Base-by-base conservation (phyloP, 2,113 vertebrate genomes). In the Corythornis cristatus region DNA sequence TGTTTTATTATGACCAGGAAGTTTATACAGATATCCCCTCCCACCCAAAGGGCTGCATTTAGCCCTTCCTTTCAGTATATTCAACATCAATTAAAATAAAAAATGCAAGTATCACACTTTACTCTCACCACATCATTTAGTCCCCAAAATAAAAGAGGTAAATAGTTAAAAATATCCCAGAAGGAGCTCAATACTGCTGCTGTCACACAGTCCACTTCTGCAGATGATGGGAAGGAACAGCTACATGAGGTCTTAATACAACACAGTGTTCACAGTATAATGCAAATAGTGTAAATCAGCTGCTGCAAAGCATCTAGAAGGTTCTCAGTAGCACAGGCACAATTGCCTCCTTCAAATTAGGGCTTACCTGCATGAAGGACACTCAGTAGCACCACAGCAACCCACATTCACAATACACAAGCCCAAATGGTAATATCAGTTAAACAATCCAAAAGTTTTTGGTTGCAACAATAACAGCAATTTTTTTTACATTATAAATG, bases 201-300 rank as follows among this genome's bases (percentile, higher is more conserved):
- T 71, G 56, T 20, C 51, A 48, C 17, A 35, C 20, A 43, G 20
- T 3, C 8, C 6, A 9, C 42, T 65, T 16, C 53, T 26, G 4
- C 8, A 84, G 45, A 6, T 9, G 6, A 51, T 60, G 21, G n/a
- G 57, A 37, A 42, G 25, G 33, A 72, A 33, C 8, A 57, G 9
- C 22, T 20, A 35, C 15, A 0, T 0, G 3, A 64, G 10, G 19
- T 33, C 61, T 57, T 64, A 50, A 20, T 0, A 1, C 26, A 42
- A 50, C 3, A 5, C 12, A 7, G 12, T 5, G 6, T 10, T 75
- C 9, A 4, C 1, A 1, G 35, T 2, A 33, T 2, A 37, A 3
- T 11, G 12, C 8, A 88, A 84, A 62, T 26, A 37, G 4, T 9
- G 12, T 9, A 88, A 84, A 62, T 26, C 28, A 57, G 12, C 22